Evolutionary conservation across 2,113 vertebrate genomes (phyloP), one percentile per base, ranked within the genome.

Genomic region (Elachura formosa): DNA sequence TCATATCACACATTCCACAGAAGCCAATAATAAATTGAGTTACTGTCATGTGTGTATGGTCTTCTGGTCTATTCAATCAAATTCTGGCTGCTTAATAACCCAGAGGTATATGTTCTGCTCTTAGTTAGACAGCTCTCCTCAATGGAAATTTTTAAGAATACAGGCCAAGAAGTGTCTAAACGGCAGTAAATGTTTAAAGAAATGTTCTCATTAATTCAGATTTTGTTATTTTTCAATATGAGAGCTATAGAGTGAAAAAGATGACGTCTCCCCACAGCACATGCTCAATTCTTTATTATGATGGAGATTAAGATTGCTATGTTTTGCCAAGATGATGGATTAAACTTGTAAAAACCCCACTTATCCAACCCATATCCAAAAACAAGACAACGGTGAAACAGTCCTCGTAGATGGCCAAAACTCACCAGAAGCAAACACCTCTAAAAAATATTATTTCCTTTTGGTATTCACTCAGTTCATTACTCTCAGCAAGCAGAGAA

Each of bases 1-100:
- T 94, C 71, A 82, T 71, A 95, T 76, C 87, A 90, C 48, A 43
- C 90, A 90, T 84, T 90, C 95, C 84, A 90, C 62, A 73, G 58
- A 93, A 81, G 41, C 81, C 78, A 88, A 83, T 76, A 96, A 73
- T 82, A 83, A 94, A 91, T 46, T 69, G 74, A 93, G 74, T 85
- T 87, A 82, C 41, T 91, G 71, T 79, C 66, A 62, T 66, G 54
- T 41, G 72, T 74, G 14, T 79, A 58, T n/a, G 48, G 61, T 78
- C 59, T 56, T 87, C 84, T 92, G 73, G 51, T 71, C 73, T 82
- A 93, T 26, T 91, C 87, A 96, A 22, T 79, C 88, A 91, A 87
- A 83, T 62, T 76, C 71, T 58, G 59, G 21, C 49, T 82, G 45
- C 62, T 88, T 80, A 69, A 85, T n/a, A 91, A 46, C 31, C 54